Conservation (phyloP, 1,140 invertebrate genomes). For the Hyphantria cunea region DNA sequence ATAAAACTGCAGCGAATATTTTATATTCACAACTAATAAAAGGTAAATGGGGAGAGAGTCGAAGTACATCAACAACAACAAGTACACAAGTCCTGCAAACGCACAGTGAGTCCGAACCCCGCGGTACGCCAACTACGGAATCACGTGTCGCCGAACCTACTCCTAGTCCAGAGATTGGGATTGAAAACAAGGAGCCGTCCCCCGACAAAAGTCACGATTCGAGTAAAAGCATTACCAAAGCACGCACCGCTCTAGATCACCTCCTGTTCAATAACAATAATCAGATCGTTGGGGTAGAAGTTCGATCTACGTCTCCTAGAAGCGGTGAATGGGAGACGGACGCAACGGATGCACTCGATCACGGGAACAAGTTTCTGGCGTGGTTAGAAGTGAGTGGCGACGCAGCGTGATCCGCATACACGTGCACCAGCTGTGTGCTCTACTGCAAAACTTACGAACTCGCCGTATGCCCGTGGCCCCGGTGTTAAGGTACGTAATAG, state of each 20-base stretch:
- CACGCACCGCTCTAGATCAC: constrained; percentile 82
- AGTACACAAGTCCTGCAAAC: no score
- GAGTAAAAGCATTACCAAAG: constrained; percentile 69
- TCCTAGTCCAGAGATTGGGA: constrained; percentile 66
- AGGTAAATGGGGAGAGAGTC: constrained; percentile 59
- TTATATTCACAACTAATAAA: constrained; percentile 85
- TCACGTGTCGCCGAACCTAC: constrained; percentile 46
- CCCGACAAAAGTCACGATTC: constrained; percentile 49
- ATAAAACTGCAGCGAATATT: constrained; percentile 82
- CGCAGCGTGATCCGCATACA: constrained; percentile 89
- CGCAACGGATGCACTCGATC: constrained; percentile 85
- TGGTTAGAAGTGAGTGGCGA: constrained; percentile 88
- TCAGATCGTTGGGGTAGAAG: constrained; percentile 71
- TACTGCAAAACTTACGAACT: constrained; percentile 86
- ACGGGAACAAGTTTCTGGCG: constrained; percentile 88
- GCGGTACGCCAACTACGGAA: constrained; percentile 27
- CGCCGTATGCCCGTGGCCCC: constrained; percentile 64
- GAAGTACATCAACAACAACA: no score
- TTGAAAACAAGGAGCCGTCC: constrained; percentile 68
- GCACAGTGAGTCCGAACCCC: constrained; percentile 38
- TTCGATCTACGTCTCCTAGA: constrained; percentile 51
- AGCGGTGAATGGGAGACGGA: constrained; percentile 67
- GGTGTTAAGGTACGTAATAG: constrained; percentile 42
- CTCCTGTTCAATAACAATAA: constrained; percentile 85
- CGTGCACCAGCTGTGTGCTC: constrained; percentile 85